These are phyloP conservation scores for Tridacna crocea DNA, from an alignment of 2,888 invertebrate genomes.

Conservation along the genomic window DNA sequence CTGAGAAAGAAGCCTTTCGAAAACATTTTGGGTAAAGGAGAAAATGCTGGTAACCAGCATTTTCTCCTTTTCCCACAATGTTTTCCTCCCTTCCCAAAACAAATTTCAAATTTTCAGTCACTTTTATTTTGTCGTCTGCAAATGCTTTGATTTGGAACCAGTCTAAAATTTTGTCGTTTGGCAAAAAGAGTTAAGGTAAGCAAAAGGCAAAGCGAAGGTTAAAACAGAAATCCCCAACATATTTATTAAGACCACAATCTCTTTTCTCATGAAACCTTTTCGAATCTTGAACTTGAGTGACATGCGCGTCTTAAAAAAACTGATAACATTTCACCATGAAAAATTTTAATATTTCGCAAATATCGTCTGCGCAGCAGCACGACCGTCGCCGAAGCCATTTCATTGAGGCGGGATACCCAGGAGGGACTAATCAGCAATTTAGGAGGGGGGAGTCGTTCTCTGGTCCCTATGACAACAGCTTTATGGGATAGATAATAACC, in stretches of 20 bases:
- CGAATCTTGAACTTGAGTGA: slow-evolving; percentile 14
- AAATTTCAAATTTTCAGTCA: too few relatives aligned
- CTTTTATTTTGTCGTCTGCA: too few relatives aligned
- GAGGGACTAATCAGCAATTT: slow-evolving; percentile 54
- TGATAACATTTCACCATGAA: slow-evolving; percentile 24
- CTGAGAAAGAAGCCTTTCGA: too few relatives aligned
- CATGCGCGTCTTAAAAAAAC: background rate
- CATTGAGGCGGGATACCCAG: slow-evolving; percentile 46
- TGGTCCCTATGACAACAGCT: slow-evolving; percentile 53
- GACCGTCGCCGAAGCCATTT: slow-evolving; percentile 65
- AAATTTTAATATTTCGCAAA: slow-evolving; percentile 47
- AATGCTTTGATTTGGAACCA: too few relatives aligned
- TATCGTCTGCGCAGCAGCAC: slow-evolving; percentile 59
- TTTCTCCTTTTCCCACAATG: too few relatives aligned
- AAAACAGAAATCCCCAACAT: too few relatives aligned
- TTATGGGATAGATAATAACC: slow-evolving; percentile 55
- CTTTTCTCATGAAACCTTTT: slow-evolving; percentile 14
- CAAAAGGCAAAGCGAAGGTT: too few relatives aligned
- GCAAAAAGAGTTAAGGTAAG: too few relatives aligned
- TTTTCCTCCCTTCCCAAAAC: too few relatives aligned
- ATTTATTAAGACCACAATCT: background rate
- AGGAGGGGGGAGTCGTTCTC: slow-evolving; percentile 24
- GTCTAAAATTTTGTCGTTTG: too few relatives aligned
- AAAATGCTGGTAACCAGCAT: too few relatives aligned
- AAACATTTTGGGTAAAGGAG: too few relatives aligned